phyloP scores from a whole-genome alignment of 2,113 vertebrate genomes.

The Peucedramus taeniatus region DNA sequence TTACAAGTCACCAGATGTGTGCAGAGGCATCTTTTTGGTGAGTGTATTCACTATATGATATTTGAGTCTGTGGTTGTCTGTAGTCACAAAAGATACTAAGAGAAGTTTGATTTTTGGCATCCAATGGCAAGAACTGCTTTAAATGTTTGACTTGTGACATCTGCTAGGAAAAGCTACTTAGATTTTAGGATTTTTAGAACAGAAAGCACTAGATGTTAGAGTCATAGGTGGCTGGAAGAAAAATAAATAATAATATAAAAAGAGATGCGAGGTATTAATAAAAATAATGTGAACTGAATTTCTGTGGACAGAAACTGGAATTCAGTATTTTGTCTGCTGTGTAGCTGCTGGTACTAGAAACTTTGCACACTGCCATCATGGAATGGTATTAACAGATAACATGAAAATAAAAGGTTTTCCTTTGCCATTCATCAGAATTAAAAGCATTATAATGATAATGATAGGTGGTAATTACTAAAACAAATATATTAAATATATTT shows the following conservation, averaged over 20 bases:
- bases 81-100: not conserved
- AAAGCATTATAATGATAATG: not conserved
- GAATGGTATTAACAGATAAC: not conserved
- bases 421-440: not conserved
- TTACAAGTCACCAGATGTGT: not conserved
- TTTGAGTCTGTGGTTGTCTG: not conserved
- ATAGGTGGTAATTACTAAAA: constrained; percentile 45
- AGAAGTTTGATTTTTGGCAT: not conserved
- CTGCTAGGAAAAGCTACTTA: not conserved
- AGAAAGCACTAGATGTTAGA: not conserved
- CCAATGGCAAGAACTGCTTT: not conserved
- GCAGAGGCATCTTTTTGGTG: not conserved
- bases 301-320: not conserved
- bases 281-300: not conserved
- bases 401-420: not conserved
- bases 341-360: not conserved
- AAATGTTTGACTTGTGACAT: not conserved
- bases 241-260: not conserved
- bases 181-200: not conserved
- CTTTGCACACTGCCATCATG: not conserved
- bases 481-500: constrained; percentile 43
- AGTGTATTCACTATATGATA: not conserved
- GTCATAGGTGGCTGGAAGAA: not conserved
- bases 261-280: not conserved
- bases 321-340: not conserved